Evolutionary conservation across 2,113 vertebrate genomes (phyloP), one percentile per base, ranked within the genome.

Genomic region (Campylomormyrus numenius): DNA sequence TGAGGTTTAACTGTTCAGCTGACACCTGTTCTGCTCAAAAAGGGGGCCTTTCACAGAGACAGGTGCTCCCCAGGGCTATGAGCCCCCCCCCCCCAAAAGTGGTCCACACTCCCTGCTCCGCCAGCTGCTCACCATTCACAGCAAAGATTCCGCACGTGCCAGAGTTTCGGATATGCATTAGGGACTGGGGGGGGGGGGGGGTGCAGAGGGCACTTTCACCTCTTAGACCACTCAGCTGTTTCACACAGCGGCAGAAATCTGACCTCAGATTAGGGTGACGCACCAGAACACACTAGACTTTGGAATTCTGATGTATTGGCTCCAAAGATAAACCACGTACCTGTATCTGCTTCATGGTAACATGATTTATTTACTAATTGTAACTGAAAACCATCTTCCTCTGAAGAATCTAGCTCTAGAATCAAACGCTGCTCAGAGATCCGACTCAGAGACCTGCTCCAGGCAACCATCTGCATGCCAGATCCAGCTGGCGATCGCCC

Each of bases 11-110:
- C 91, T 92, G 92, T 90, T 93, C 91, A n/a, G 46, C 93, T 86
- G 93, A 93, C 96, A 96, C 96, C 96, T 96, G 96, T 96, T 94
- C 46, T 5, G 86, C 90, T 91, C 89, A 35, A 94, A 92, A 96
- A 95, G 94, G 92, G 92, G 92, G 93, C 93, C 95, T 96, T 96
- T 96, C 95, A 96, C 93, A 90, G 91, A 91, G 93, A 95, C 96
- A 96, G 96, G 96, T 96, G 96, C 93, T 93, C 77, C 49, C 3
- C 17, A 6, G 89, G 90, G 70, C 56, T 84, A 49, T 85, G 87
- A 89, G 19, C 45, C 31, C 74, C 83, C 89, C 83, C 89, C n/a
- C 89, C 24, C 45, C 45, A 2, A 24, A 24, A 31, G 56, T 1
- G n/a, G 50, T 88, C 90, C 53, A 24, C 46, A 91, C 88, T 90